phyloP scores from a whole-genome alignment of 2,113 vertebrate genomes.

The Brachyhypopomus occidentalis region DNA sequence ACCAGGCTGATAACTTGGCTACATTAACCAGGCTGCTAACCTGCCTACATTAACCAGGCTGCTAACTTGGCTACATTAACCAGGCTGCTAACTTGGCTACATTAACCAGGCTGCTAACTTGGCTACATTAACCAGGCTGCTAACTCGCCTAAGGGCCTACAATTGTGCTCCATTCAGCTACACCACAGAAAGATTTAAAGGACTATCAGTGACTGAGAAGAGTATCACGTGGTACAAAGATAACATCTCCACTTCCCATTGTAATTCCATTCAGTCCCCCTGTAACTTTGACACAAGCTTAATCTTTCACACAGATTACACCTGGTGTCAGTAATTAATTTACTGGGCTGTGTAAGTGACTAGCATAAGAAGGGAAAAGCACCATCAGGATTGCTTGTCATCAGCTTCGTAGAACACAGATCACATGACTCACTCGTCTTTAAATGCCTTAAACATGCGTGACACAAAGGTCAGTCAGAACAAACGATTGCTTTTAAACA shows the following conservation, averaged over 20 bases:
- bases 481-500: no score
- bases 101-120: neutral
- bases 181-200: neutral
- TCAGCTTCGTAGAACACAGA: no score
- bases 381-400: no score
- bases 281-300: slow-evolving; percentile 1
- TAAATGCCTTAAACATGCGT: no score
- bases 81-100: no score
- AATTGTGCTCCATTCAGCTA: neutral
- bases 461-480: no score
- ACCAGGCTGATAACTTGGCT: neutral
- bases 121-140: neutral
- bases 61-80: neutral
- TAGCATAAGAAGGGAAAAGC: neutral
- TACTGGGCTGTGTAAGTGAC: neutral
- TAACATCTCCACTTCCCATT: neutral
- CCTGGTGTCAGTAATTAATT: slow-evolving; percentile 1
- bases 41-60: neutral
- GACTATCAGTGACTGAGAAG: neutral
- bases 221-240: neutral
- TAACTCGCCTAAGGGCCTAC: neutral
- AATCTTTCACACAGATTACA: neutral
- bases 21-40: neutral
- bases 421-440: no score
- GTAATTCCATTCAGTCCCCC: slow-evolving; percentile 12